Evolutionary conservation across 2,113 vertebrate genomes (phyloP).

Genomic region (Tupaia tana): DNA sequence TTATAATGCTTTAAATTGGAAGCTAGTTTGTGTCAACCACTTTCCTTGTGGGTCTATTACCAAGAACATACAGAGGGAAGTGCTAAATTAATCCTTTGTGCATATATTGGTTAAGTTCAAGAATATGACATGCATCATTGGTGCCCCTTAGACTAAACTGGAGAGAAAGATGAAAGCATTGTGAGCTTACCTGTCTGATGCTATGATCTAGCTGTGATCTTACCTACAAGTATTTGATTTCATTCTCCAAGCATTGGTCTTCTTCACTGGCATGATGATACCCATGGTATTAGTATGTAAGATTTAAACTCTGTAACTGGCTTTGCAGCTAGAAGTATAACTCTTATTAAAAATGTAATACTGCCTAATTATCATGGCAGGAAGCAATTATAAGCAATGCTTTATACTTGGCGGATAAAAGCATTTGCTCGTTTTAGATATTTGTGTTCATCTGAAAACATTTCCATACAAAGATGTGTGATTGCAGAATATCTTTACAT

Average conservation of each 20-base stretch:
- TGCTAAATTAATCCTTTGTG: conserved; percentile 45
- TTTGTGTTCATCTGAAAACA: conserved; percentile 11
- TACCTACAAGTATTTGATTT: not conserved
- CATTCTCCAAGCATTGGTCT: not conserved
- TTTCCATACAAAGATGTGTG: not conserved
- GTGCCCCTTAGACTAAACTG: not conserved
- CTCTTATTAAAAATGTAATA: conserved; percentile 47
- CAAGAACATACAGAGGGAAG: not conserved
- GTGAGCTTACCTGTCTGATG: not conserved
- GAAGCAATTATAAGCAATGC: conserved; percentile 48
- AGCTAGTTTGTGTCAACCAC: conserved; percentile 55
- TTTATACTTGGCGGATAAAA: conserved; percentile 37
- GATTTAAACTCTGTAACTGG: conserved; percentile 44
- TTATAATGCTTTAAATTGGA: conserved; percentile 50
- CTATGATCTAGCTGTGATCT: not conserved
- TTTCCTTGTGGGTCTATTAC: conserved; percentile 58
- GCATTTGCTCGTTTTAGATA: conserved; percentile 36
- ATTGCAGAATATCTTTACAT: not conserved
- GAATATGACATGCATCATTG: not conserved
- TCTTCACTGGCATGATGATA: not conserved
- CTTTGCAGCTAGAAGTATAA: conserved; percentile 54
- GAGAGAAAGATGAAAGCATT: conserved; percentile 21
- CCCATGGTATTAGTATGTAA: not conserved
- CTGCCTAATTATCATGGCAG: conserved; percentile 44
- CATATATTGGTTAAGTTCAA: conserved; percentile 22